Percentiles rank a stretch among this genome's conserved stretches.
Evolutionary conservation across 2,888 invertebrate genomes (phyloP).

Genomic region (Pediacus dermestoides): DNA sequence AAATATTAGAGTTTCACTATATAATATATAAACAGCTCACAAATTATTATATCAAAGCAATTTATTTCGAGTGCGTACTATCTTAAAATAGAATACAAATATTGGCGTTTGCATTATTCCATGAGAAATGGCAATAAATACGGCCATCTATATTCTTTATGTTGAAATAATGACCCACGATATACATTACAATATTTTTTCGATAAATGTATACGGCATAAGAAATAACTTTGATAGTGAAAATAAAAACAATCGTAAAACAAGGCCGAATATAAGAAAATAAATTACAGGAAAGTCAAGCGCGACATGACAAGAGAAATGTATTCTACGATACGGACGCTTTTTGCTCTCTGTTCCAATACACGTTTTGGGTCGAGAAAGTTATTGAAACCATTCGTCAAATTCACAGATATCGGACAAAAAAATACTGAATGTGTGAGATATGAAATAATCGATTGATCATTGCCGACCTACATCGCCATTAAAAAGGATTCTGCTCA

Average conservation of each 20-base stretch:
- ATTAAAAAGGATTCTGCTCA: slow-evolving; percentile 7
- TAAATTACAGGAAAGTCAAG: slow-evolving; percentile 37
- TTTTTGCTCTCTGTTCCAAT: slow-evolving; percentile 39
- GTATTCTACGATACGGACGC: slow-evolving; percentile 38
- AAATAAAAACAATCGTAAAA: slow-evolving; percentile 32
- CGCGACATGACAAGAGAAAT: slow-evolving; percentile 41
- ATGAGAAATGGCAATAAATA: no score
- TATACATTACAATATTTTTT: no score
- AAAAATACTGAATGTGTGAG: slow-evolving; percentile 34
- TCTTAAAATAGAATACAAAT: no score
- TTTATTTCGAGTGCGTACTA: no score
- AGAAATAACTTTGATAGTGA: slow-evolving; percentile 9
- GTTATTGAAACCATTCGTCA: slow-evolving; percentile 46
- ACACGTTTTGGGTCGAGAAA: slow-evolving; percentile 38
- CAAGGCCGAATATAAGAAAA: slow-evolving; percentile 34
- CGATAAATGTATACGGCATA: no score
- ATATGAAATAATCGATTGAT: slow-evolving; percentile 39
- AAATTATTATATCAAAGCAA: no score
- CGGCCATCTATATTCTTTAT: no score
- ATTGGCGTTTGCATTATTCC: no score
- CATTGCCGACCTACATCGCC: slow-evolving; percentile 14
- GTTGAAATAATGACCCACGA: no score
- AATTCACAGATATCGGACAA: slow-evolving; percentile 36
- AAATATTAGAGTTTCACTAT: no score
- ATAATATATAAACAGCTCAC: no score